phyloP scores from a whole-genome alignment of 2,113 vertebrate genomes.

The Cathartes aura region DNA sequence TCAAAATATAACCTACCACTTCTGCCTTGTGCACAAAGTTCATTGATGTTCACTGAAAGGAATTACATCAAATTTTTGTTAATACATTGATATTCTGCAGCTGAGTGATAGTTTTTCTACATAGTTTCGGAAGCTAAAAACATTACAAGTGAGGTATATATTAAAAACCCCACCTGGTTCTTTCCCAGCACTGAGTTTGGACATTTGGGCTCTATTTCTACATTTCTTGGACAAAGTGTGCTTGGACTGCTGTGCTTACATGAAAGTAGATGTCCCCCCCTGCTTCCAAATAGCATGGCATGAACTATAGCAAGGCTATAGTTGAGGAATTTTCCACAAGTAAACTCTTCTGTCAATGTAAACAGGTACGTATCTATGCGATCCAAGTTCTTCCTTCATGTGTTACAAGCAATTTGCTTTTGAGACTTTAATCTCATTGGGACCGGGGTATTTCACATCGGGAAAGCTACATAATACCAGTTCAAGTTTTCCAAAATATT shows the following conservation, averaged over 20 bases:
- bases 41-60: not conserved
- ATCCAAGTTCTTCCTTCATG: not conserved
- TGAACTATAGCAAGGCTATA: not conserved
- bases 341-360: not conserved
- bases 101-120: not conserved
- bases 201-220: not conserved
- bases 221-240: not conserved
- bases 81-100: not conserved
- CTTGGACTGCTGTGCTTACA: not conserved
- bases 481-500: not conserved
- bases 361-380: accelerated
- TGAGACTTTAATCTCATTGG: not conserved
- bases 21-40: not conserved
- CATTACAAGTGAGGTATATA: not conserved
- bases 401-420: not conserved
- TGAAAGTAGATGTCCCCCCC: not conserved
- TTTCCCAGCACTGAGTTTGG: not conserved
- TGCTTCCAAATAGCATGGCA: not conserved
- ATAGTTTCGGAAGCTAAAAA: not conserved
- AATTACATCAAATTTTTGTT: not conserved
- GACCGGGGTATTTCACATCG: not conserved
- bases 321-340: not conserved
- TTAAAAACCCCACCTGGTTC: not conserved
- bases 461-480: not conserved
- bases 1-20: not conserved